Percentiles rank a stretch among this genome's conserved stretches.
phyloP scores from a whole-genome alignment of 2,797 vertebrate species.

The Scolopax rusticola region DNA sequence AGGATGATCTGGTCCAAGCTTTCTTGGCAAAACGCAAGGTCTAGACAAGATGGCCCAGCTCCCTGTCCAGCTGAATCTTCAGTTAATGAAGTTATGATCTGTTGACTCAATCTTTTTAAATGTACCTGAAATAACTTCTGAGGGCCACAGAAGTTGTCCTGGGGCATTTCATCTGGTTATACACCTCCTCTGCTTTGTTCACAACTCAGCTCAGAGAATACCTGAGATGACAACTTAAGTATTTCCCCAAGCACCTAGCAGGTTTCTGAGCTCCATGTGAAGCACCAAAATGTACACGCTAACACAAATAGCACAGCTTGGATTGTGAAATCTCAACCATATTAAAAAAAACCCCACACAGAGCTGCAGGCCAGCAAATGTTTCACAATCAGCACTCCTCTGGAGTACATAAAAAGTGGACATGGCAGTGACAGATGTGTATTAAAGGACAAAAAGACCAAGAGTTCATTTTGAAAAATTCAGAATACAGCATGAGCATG shows the following conservation, averaged over 20 bases:
- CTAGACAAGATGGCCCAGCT: background rate
- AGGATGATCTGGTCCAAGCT: background rate
- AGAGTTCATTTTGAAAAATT: background rate
- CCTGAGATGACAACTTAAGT: background rate
- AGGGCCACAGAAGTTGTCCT: background rate
- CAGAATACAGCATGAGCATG: background rate
- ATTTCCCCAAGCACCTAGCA: background rate
- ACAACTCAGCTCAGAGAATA: background rate
- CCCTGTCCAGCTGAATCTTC: background rate
- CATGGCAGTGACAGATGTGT: accelerated
- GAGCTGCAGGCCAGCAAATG: background rate
- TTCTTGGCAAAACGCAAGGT: background rate
- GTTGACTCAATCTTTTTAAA: background rate
- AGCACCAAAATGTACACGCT: background rate
- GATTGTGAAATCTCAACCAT: background rate
- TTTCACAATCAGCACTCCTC: background rate
- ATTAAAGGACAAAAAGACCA: background rate
- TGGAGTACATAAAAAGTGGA: background rate
- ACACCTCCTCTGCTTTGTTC: background rate
- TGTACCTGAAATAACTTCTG: background rate
- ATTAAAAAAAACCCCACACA: accelerated
- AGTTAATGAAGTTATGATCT: background rate
- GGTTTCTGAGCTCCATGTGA: background rate
- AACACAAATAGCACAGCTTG: background rate
- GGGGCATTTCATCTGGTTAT: background rate